phyloP scores from a whole-genome alignment of 2,888 invertebrate genomes.

The Calliopum simillimum region DNA sequence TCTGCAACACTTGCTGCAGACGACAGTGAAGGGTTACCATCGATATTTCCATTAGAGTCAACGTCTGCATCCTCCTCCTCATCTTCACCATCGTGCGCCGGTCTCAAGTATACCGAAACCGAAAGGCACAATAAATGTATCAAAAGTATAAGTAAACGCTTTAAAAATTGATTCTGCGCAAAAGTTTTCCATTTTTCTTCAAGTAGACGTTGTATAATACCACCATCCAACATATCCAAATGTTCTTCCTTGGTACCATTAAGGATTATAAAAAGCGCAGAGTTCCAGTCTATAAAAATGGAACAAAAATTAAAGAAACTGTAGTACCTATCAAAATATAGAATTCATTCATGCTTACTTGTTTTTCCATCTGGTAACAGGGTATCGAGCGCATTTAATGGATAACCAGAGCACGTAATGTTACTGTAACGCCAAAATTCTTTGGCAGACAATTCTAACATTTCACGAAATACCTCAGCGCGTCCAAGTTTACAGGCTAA shows the following conservation, averaged over 20 bases:
- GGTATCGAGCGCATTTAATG: conserved; percentile 95
- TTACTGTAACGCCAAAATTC: conserved; percentile 99
- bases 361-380: conserved; percentile 93
- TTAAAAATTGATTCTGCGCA: conserved; percentile 92
- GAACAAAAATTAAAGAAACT: conserved; percentile 46
- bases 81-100: conserved; percentile 67
- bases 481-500: conserved; percentile 96
- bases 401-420: conserved; percentile 98
- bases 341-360: conserved; percentile 72
- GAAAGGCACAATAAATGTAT: conserved; percentile 90
- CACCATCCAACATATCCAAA: conserved; percentile 98
- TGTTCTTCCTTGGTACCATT: conserved; percentile 98
- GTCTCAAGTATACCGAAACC: conserved; percentile 91
- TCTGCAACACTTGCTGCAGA: conserved; percentile 46
- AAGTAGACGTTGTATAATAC: conserved; percentile 94
- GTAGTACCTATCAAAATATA: neutral
- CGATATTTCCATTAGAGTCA: neutral
- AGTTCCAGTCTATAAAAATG: conserved; percentile 90
- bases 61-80: conserved; percentile 53
- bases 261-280: conserved; percentile 95
- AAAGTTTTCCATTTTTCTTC: conserved; percentile 99
- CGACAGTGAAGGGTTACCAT: neutral
- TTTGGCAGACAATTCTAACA: conserved; percentile 93
- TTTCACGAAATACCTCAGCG: conserved; percentile 96
- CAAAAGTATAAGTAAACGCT: conserved; percentile 87